Conservation (phyloP, 2,797 vertebrate genomes). For the Mormyrus hasselquistii region DNA sequence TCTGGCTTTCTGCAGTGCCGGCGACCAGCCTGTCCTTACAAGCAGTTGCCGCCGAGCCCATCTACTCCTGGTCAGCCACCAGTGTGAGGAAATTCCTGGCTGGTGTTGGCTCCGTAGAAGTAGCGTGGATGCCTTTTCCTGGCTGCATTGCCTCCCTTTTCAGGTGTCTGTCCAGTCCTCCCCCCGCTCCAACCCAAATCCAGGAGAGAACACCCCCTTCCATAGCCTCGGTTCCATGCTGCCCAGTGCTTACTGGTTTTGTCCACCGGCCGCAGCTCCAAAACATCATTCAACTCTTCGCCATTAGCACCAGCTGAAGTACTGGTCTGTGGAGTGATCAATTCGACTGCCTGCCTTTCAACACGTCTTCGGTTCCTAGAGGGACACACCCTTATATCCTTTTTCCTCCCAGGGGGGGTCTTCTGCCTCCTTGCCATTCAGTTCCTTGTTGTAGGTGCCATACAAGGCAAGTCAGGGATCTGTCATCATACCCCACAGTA, state of each 20-base stretch:
- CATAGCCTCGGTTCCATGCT: neutral
- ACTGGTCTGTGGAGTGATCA: neutral
- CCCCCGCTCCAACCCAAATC: neutral
- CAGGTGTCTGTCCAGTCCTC: neutral
- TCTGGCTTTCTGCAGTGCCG: neutral
- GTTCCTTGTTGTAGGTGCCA: conserved; percentile 47
- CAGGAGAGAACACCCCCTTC: neutral
- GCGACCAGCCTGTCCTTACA: neutral
- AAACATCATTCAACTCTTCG: neutral
- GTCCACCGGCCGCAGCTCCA: neutral
- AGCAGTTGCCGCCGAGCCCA: neutral
- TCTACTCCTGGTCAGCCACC: neutral
- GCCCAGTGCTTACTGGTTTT: neutral
- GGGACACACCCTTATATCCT: conserved; percentile 3
- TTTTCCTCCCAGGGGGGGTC: conserved; percentile 35
- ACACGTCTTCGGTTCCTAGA: neutral
- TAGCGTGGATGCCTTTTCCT: neutral
- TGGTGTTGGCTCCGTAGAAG: neutral
- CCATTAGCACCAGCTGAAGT: neutral
- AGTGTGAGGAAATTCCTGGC: neutral
- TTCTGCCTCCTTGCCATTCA: conserved; percentile 12
- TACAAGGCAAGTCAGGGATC: conserved; percentile 50
- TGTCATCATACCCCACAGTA: neutral
- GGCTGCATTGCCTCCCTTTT: neutral
- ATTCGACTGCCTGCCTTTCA: neutral